Base-by-base conservation (phyloP, 2,888 invertebrate genomes). In the Brachyopa scutellaris region DNA sequence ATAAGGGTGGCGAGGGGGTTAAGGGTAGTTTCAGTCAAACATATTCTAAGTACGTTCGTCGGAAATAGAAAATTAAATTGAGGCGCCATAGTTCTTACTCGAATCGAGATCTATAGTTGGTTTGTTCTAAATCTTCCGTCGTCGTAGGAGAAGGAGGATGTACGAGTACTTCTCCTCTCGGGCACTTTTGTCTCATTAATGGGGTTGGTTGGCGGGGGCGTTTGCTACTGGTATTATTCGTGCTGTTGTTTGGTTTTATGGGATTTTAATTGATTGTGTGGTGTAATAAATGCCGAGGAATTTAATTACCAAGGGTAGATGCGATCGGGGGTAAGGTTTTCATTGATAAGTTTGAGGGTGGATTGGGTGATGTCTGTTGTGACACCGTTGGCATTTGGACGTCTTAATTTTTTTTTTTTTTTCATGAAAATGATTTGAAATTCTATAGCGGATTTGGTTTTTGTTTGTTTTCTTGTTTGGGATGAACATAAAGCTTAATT, bases 71-170 rank as follows among this genome's bases (percentile, higher is more conserved):
- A 83, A 73, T 73, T 83, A 42, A 83, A 78, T 78, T 72, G 78
- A 78, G 83, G 83, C 83, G 83, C 83, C 83, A 78, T 70, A 78
- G 72, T 83, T 83, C 77, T 83, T 83, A 67, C 64, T 78, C 77
- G 66, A 78, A 78, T 47, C 40, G 61, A 67, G 47, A 72, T 70
- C 72, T 77, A 70, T 70, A 61, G 76, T 61, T 40, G 77, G 53
- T 66, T 70, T 66, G 82, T 64, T 82, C 70, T 64, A 61, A 72
- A 77, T 72, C 33, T 59, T 61, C 26, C 23, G 31, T 70, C 40
- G 38, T 31, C 23, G 42, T 9, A 49, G 6, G 31, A 9, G 26
- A 9, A n/a, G 45, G 1, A 19, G 3, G 51, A 31, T 33, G n/a
- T n/a, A n/a, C n/a, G 8, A 29, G 21, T 8, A 17, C 4, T 29